Evolutionary conservation across 2,113 vertebrate genomes (phyloP), one percentile per base, ranked within the genome.

Genomic region (Lepidothrix coronata): DNA sequence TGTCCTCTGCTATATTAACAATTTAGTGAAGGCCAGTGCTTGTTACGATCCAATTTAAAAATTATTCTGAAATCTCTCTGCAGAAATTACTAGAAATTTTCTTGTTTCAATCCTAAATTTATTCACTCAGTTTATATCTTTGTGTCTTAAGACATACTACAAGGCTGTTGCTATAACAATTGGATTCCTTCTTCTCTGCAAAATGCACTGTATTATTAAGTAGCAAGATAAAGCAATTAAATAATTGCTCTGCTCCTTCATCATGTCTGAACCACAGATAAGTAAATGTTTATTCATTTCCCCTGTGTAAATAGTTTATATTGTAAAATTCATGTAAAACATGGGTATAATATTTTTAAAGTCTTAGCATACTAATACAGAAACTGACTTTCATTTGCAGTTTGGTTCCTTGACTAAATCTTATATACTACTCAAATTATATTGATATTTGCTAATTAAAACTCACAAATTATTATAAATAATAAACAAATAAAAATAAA

Each of bases 11-110:
- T 43, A 4, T 46, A 55, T 28, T 73, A 88, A 31, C 11, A 61
- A 55, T 14, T 76, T 78, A 55, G 8, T 59, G 43, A 85, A 62
- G 22, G 37, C 2, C 0, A 0, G 12, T 21, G 23, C 14, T 71
- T 76, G 33, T 25, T 27, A 39, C 7, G 28, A 13, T 9, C 8
- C 2, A 9, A 51, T 75, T 30, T 46, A 88, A 76, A 83, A 11
- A 12, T 63, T 80, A 18, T 58, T 80, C 22, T 91, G 57, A 12
- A 73, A 52, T 66, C 19, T 70, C 8, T 44, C 22, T 44, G 11
- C 18, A 87, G 31, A 74, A 87, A 84, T 39, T 66, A 4, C 19
- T 66, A 62, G 22, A 58, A 89, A 70, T 0, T 72, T 72, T 10
- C 28, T 52, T 48, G 2, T 70, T 91, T 87, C 16, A 62, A 5